Conservation (phyloP, 2,113 vertebrate genomes). For the Ammodytes marinus region DNA sequence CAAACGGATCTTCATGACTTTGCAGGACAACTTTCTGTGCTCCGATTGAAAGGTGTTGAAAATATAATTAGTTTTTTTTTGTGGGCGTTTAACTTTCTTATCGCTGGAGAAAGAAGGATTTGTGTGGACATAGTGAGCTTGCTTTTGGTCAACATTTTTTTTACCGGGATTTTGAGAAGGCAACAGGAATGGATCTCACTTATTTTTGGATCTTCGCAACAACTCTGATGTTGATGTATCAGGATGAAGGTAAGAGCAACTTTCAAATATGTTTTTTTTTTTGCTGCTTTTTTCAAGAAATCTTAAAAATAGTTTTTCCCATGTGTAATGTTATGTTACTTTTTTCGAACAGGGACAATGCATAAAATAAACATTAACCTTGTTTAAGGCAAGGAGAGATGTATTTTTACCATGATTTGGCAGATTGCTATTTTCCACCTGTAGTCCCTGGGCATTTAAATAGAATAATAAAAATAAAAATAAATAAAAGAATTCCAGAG, state of each 20-base stretch:
- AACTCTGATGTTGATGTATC: constrained; percentile 49
- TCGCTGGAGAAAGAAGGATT: not conserved
- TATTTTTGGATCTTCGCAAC: constrained; percentile 50
- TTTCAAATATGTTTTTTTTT: not conserved
- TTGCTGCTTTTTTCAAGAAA: not conserved
- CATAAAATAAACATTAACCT: no score
- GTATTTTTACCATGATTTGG: no score
- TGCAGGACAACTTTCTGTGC: not conserved
- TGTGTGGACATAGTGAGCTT: not conserved
- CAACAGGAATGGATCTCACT: constrained; percentile 58
- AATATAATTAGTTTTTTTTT: no score
- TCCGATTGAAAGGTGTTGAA: not conserved
- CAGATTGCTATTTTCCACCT: no score
- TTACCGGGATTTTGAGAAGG: constrained; percentile 24
- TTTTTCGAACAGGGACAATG: no score
- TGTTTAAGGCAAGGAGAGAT: no score
- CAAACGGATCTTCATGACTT: no score
- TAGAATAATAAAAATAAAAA: no score
- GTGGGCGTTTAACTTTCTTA: not conserved
- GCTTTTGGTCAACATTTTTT: not conserved
- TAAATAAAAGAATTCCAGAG: no score
- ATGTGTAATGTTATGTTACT: no score
- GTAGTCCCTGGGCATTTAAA: no score
- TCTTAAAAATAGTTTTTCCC: no score
- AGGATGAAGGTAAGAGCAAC: constrained; percentile 56